These are phyloP conservation scores for Takifugu flavidus DNA, from an alignment of 2,113 vertebrate species.

Conservation along the genomic window DNA sequence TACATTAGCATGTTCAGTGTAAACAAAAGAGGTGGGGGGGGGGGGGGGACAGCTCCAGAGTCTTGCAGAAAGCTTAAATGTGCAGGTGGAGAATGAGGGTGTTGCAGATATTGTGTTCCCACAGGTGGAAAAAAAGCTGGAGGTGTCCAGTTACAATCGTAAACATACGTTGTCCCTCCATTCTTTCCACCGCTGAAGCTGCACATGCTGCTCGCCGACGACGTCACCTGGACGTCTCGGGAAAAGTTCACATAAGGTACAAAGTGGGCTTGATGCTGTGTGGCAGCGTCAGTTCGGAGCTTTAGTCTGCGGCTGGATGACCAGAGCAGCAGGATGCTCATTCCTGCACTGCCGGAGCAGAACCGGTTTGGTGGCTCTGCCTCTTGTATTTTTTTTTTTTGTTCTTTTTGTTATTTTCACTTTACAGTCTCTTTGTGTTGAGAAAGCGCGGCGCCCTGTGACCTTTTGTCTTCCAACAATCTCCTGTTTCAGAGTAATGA, in stretches of 20 bases:
- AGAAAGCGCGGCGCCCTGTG: conserved; percentile 20
- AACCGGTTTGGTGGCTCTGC: conserved; percentile 56
- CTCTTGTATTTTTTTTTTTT: conserved; percentile 5
- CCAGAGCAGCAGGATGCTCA: conserved; percentile 28
- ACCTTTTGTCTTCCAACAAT: background rate
- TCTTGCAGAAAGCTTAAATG: background rate
- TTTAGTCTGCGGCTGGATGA: conserved; percentile 2
- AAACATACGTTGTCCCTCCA: conserved; percentile 2
- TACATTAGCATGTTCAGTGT: conserved; percentile 20
- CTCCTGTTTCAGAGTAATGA: background rate
- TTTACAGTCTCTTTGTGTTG: conserved; percentile 17
- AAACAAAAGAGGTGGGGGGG: conserved; percentile 21
- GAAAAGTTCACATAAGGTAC: background rate
- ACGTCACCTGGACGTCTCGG: background rate
- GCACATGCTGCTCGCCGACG: background rate
- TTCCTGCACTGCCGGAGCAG: conserved; percentile 20
- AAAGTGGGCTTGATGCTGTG: background rate
- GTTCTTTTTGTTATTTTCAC: conserved; percentile 1
- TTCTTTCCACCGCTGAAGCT: background rate
- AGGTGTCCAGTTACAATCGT: conserved; percentile 36
- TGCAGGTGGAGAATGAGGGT: conserved; percentile 8
- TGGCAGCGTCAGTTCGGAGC: background rate
- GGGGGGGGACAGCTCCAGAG: background rate
- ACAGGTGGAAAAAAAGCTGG: background rate
- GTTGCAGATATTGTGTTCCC: conserved; percentile 27